Evolutionary conservation across 2,888 invertebrate genomes (phyloP).

Genomic region (Neria commutata): DNA sequence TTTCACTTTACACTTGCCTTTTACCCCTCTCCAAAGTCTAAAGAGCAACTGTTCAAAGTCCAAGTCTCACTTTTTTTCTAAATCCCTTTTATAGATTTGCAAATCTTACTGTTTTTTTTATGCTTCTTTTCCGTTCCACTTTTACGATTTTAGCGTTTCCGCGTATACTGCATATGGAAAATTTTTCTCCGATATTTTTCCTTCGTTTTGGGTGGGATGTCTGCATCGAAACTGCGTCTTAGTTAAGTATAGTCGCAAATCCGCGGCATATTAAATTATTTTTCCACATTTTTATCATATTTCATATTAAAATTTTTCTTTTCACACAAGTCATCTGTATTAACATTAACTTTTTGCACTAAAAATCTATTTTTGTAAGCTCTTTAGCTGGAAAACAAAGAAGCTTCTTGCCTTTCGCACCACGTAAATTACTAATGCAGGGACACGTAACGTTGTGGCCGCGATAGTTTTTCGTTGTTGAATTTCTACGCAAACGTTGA

Average conservation of each 20-base stretch:
- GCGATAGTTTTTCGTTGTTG: too few relatives aligned
- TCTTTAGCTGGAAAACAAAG: too few relatives aligned
- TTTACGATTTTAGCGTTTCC: constrained; percentile 20
- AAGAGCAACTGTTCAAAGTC: constrained; percentile 15
- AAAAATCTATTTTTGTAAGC: too few relatives aligned
- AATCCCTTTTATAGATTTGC: constrained; percentile 1
- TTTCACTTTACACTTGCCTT: not conserved
- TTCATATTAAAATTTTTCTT: not conserved
- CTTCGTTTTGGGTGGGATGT: not conserved
- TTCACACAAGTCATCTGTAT: too few relatives aligned
- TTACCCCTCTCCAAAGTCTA: constrained; percentile 13
- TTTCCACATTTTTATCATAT: not conserved
- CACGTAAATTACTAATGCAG: too few relatives aligned
- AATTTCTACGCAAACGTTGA: too few relatives aligned
- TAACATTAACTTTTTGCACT: too few relatives aligned
- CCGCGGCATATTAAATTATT: not conserved
- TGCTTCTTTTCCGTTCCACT: constrained; percentile 11
- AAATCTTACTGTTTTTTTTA: constrained; percentile 3
- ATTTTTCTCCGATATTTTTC: not conserved
- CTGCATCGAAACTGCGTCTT: not conserved
- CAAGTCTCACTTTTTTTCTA: constrained; percentile 8
- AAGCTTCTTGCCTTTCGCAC: too few relatives aligned
- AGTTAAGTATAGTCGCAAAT: not conserved
- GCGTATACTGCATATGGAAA: constrained; percentile 21
- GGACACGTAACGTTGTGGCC: too few relatives aligned